A percentile compares a stretch with the other conserved stretches of the same genome.
These are phyloP conservation scores for Megastigmus dorsalis DNA, from an alignment of 2,888 invertebrate genomes.

Conservation along the genomic window DNA sequence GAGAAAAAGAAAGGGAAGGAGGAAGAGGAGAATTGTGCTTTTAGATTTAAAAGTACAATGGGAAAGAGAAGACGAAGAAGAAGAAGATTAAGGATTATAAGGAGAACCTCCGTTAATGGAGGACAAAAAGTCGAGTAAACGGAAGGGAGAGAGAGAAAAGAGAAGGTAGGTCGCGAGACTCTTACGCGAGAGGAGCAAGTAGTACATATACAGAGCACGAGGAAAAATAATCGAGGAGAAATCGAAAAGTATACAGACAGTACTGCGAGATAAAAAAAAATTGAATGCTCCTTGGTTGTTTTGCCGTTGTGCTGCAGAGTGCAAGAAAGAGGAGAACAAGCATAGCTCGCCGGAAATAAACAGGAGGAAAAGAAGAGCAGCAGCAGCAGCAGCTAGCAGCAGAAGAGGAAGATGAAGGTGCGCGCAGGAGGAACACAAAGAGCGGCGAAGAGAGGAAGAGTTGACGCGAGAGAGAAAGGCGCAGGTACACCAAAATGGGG, in stretches of 20 bases:
- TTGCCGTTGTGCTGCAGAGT: neutral
- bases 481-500: neutral
- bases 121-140: slow-evolving; percentile 4
- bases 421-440: neutral
- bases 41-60: slow-evolving; percentile 51
- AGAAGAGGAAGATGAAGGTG: too few species aligned
- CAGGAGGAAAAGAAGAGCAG: too few species aligned
- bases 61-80: neutral
- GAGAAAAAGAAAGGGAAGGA: neutral
- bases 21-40: slow-evolving; percentile 29
- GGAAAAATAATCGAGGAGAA: slow-evolving; percentile 25
- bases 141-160: neutral
- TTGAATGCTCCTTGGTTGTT: slow-evolving; percentile 24
- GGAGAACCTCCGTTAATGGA: slow-evolving; percentile 14
- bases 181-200: too few species aligned
- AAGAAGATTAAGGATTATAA: slow-evolving; percentile 48
- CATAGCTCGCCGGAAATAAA: neutral
- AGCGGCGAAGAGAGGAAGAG: neutral
- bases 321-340: too few species aligned
- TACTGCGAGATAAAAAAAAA: slow-evolving; percentile 8
- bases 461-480: neutral
- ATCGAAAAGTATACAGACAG: slow-evolving; percentile 6
- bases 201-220: neutral
- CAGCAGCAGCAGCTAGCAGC: too few species aligned
- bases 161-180: too few species aligned